These are phyloP conservation scores for Chaetops frenatus DNA, from an alignment of 2,113 vertebrate species.

Conservation along the genomic window DNA sequence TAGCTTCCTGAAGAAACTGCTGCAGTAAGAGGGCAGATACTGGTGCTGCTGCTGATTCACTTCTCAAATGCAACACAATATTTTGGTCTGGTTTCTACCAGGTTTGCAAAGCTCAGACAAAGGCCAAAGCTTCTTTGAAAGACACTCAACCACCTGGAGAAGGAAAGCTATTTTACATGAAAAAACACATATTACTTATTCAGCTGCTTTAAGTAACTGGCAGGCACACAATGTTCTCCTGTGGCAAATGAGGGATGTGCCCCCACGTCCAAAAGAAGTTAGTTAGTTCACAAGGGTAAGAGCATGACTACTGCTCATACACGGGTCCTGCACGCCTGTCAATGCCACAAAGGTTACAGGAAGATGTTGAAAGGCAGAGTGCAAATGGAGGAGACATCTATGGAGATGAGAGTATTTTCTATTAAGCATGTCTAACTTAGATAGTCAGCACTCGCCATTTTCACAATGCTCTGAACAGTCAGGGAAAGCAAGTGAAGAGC, in stretches of 20 bases:
- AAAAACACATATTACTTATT: neutral
- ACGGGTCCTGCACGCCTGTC: neutral
- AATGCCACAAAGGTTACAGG: neutral
- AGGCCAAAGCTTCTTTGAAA: neutral
- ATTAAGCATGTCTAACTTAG: neutral
- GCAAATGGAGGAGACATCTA: neutral
- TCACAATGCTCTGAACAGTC: neutral
- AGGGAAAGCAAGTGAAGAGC: neutral
- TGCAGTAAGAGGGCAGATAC: neutral
- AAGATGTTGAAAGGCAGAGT: neutral
- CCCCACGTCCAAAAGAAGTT: neutral
- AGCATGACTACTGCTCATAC: neutral
- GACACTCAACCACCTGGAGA: neutral
- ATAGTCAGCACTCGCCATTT: neutral
- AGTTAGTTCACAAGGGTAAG: neutral
- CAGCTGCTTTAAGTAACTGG: neutral
- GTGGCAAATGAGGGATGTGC: neutral
- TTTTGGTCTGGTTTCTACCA: neutral
- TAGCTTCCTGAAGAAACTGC: neutral
- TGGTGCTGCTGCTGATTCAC: neutral
- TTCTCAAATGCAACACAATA: neutral
- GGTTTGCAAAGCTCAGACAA: neutral
- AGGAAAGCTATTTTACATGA: neutral
- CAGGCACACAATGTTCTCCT: neutral
- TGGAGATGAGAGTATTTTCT: neutral